Conservation (phyloP, 2,797 vertebrate genomes). For the Macropodus opercularis region DNA sequence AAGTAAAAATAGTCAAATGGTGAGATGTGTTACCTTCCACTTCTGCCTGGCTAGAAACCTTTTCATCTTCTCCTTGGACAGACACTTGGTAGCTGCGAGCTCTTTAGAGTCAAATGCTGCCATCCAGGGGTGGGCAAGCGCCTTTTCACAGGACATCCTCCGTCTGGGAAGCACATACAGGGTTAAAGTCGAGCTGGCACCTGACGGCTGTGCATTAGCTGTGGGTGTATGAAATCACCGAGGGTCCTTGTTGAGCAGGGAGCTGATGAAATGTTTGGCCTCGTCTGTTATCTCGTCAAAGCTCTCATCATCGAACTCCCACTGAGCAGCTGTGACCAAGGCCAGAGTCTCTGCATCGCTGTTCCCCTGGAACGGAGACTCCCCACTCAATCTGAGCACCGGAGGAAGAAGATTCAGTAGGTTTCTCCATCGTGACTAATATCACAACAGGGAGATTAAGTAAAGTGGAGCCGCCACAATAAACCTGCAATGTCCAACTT, state of each 20-base stretch:
- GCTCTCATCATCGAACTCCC: slow-evolving; percentile 89
- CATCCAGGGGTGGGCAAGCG: slow-evolving; percentile 87
- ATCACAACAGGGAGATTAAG: too few relatives aligned
- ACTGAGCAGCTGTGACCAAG: slow-evolving; percentile 84
- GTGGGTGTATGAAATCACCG: slow-evolving; percentile 65
- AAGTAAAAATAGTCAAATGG: background rate
- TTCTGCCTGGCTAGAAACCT: slow-evolving; percentile 86
- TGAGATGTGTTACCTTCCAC: slow-evolving; percentile 84
- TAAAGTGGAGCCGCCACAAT: too few relatives aligned
- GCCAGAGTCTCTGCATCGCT: slow-evolving; percentile 86
- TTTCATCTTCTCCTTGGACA: slow-evolving; percentile 89
- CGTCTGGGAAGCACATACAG: slow-evolving; percentile 62
- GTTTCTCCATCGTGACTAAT: too few relatives aligned
- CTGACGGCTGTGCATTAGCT: background rate
- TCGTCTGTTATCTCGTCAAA: slow-evolving; percentile 85
- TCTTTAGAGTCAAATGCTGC: slow-evolving; percentile 67
- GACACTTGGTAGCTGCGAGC: slow-evolving; percentile 65
- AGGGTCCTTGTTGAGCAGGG: slow-evolving; percentile 83
- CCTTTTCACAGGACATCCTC: slow-evolving; percentile 79
- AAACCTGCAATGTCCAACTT: background rate
- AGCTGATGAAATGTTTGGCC: slow-evolving; percentile 88
- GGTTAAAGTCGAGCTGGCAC: background rate
- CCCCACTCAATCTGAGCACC: slow-evolving; percentile 84
- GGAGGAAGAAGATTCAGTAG: too few relatives aligned
- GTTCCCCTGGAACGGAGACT: slow-evolving; percentile 89